Evolutionary conservation across 2,113 vertebrate genomes (phyloP), one percentile per base, ranked within the genome.

Genomic region (Edolisoma coerulescens): DNA sequence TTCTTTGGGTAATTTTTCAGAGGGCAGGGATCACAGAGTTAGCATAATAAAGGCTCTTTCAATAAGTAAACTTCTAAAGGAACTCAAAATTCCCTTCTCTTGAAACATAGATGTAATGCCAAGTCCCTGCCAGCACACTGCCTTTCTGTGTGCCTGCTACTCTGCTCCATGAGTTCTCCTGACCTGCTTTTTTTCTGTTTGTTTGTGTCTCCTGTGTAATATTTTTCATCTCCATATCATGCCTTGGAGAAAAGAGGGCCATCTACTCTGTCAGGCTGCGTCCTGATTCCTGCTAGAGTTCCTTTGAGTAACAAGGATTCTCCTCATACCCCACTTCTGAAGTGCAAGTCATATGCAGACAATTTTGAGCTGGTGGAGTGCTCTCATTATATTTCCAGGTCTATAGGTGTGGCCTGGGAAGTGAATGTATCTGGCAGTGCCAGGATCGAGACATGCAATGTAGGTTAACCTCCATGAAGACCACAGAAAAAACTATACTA

Each of bases 1-100:
- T 91, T 80, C 84, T 93, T 85, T 63, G 45, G 35, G 84, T 53
- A 92, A 90, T 78, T 93, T 95, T 96, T 91, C 61, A 94, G 91
- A 95, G 56, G 63, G 56, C 64, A 95, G 59, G 53, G 64, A 95
- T 95, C 81, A 83, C 59, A 91, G 54, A 84, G 41, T 75, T 79
- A 83, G 76, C 37, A 75, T 83, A 95, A 95, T 91, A 90, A 92
- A 89, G 61, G 33, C 27, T 79, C 52, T 96, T 93, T 93, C 82
- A 91, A 30, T 64, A 88, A 73, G n/a, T 42, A 87, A 91, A 89
- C 80, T 73, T 68, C 71, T 90, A 82, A 75, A 76, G 59, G 64
- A 89, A 63, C 47, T 67, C 47, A 92, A 89, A 91, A 87, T 77
- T 64, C 68, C 53, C 41, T 68, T 83, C 41, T 67, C 68, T 67